phyloP scores from a whole-genome alignment of 1,140 invertebrate genomes.

The Acyrthosiphon pisum region DNA sequence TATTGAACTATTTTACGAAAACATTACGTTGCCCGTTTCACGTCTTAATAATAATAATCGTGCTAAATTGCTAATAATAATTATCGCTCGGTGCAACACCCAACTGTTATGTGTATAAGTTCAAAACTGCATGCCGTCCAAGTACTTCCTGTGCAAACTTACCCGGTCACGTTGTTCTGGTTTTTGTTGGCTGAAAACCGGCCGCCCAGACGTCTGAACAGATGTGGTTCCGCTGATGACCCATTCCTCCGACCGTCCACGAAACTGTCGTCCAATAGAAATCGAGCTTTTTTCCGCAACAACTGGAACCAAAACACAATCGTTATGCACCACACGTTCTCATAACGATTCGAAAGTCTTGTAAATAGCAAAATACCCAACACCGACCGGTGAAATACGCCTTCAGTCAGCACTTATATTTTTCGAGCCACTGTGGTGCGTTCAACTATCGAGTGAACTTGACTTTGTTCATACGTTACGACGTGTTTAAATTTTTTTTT shows the following conservation, averaged over 20 bases:
- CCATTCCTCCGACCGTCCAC: conserved; percentile 67
- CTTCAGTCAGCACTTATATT: not conserved
- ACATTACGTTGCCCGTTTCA: no score
- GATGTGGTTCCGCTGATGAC: conserved; percentile 43
- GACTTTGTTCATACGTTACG: not conserved
- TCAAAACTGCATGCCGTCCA: not conserved
- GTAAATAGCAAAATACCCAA: not conserved
- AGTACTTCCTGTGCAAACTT: not conserved
- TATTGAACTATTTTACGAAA: not conserved
- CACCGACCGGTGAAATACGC: not conserved
- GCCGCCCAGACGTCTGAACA: conserved; percentile 56
- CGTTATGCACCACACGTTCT: not conserved
- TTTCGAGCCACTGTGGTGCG: not conserved
- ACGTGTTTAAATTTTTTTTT: not conserved
- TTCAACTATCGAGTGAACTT: not conserved
- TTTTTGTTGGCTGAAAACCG: conserved; percentile 64
- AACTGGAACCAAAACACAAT: conserved; percentile 62
- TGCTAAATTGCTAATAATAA: no score
- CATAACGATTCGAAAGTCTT: not conserved
- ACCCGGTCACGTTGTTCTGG: conserved; percentile 37
- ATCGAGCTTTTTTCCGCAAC: conserved; percentile 75
- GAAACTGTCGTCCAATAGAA: conserved; percentile 69
- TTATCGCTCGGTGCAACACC: not conserved
- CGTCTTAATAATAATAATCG: not conserved
- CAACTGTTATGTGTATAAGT: not conserved